phyloP scores from a whole-genome alignment of 2,888 invertebrate genomes.

The Polydrusus tereticollis region DNA sequence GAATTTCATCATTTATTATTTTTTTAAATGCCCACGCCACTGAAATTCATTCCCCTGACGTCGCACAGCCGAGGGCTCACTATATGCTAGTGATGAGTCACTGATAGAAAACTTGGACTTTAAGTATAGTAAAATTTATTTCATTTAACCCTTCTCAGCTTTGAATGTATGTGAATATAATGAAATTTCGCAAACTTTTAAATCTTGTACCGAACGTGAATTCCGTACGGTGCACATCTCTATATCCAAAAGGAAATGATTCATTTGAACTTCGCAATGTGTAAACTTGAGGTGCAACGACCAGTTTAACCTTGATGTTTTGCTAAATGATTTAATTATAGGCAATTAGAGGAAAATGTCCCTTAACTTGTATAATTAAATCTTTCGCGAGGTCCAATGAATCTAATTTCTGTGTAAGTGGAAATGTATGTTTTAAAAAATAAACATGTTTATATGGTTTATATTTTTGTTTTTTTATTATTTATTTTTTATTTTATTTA shows the following conservation, averaged over 20 bases:
- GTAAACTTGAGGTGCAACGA: conserved; percentile 53
- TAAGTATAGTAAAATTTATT: too few relatives aligned
- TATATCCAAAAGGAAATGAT: conserved; percentile 59
- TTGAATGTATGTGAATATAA: too few relatives aligned
- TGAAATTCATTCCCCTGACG: too few relatives aligned
- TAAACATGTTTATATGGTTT: background rate
- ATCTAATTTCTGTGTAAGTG: background rate
- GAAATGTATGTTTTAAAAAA: background rate
- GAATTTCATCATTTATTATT: too few relatives aligned
- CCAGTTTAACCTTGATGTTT: conserved; percentile 56
- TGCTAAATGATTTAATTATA: conserved; percentile 52
- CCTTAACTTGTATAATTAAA: conserved; percentile 47
- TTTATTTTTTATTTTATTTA: background rate
- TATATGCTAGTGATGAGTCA: too few relatives aligned
- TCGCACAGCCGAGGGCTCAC: too few relatives aligned
- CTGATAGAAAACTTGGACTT: too few relatives aligned
- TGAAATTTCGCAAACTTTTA: too few relatives aligned
- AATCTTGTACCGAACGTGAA: background rate
- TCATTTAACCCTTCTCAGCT: too few relatives aligned
- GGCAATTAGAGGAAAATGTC: conserved; percentile 47
- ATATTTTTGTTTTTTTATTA: background rate
- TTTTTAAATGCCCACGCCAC: too few relatives aligned
- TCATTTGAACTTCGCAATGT: conserved; percentile 53
- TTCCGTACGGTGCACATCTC: conserved; percentile 27
- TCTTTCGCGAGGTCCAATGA: conserved; percentile 38